Percentiles rank a stretch among this genome's conserved stretches.
phyloP scores from a whole-genome alignment of 2,888 invertebrate genomes.

The Lepas anatifera region DNA sequence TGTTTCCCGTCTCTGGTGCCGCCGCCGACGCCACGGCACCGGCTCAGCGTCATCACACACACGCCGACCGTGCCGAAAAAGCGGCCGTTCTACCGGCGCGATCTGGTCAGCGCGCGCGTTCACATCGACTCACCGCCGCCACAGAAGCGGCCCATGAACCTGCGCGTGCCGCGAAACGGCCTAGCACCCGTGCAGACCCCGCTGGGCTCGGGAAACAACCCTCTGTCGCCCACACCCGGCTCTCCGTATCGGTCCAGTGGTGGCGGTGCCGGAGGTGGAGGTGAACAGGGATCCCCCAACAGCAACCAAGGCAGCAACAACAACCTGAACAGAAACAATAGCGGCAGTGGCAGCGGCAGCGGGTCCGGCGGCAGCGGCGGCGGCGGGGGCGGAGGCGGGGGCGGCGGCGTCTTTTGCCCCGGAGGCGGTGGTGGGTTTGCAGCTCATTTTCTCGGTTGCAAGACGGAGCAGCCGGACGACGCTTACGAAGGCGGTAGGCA shows the following conservation, averaged over 20 bases:
- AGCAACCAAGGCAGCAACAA: slow-evolving; percentile 21
- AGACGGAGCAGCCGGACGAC: slow-evolving; percentile 5
- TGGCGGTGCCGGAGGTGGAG: neutral
- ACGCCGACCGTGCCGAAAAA: slow-evolving; percentile 9
- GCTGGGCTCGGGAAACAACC: neutral
- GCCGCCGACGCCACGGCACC: neutral
- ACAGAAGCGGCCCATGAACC: neutral
- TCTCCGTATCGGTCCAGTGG: neutral
- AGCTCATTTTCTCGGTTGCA: neutral
- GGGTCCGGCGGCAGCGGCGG: slow-evolving; percentile 14
- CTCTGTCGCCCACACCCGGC: neutral
- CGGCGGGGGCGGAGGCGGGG: neutral
- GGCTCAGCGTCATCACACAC: neutral
- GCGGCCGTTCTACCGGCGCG: slow-evolving; percentile 7
- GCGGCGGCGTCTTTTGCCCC: neutral
- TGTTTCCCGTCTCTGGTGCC: slow-evolving; percentile 8
- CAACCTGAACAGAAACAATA: slow-evolving; percentile 22
- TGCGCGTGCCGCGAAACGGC: neutral
- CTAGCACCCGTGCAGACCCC: neutral
- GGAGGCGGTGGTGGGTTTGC: neutral
- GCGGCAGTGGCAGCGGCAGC: slow-evolving; percentile 13
- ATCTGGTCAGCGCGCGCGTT: neutral
- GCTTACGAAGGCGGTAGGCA: neutral
- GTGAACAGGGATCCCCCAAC: slow-evolving; percentile 13
- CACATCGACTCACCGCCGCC: slow-evolving; percentile 12